A percentile compares a stretch with the other conserved stretches of the same genome.
These are phyloP conservation scores for Liasis olivaceus DNA, from an alignment of 2,797 vertebrate genomes.

Conservation along the genomic window DNA sequence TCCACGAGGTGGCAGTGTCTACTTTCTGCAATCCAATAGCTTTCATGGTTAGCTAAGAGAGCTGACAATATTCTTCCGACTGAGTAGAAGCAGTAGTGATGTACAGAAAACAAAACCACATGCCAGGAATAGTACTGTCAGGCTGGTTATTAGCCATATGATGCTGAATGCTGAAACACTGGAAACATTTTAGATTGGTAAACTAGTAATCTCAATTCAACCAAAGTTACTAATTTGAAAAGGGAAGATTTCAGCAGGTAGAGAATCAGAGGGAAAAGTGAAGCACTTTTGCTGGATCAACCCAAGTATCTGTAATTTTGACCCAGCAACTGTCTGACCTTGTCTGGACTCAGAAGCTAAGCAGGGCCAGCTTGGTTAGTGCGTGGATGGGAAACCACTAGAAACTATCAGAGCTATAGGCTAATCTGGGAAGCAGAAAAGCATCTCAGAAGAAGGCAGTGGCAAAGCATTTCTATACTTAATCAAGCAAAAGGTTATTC, in stretches of 20 bases:
- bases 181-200: not conserved
- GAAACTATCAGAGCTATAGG: not conserved
- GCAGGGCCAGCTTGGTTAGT: not conserved
- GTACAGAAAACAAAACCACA: not conserved
- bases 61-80: not conserved
- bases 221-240: not conserved
- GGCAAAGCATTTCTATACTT: not conserved
- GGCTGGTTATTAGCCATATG: not conserved
- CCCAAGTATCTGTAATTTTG: not conserved
- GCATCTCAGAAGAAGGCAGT: not conserved
- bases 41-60: not conserved
- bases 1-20: conserved; percentile 24
- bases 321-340: not conserved
- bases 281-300: not conserved
- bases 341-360: not conserved
- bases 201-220: not conserved
- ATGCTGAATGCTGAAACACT: not conserved
- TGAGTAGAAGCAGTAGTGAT: not conserved
- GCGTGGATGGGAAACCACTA: not conserved
- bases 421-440: not conserved
- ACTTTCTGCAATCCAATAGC: not conserved
- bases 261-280: too few species aligned
- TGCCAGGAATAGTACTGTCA: not conserved
- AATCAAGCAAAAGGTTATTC: not conserved
- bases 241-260: not conserved